Evolutionary conservation across 2,888 invertebrate species (phyloP), one percentile per base, ranked within the genome.

Genomic region (Elmis aenea): DNA sequence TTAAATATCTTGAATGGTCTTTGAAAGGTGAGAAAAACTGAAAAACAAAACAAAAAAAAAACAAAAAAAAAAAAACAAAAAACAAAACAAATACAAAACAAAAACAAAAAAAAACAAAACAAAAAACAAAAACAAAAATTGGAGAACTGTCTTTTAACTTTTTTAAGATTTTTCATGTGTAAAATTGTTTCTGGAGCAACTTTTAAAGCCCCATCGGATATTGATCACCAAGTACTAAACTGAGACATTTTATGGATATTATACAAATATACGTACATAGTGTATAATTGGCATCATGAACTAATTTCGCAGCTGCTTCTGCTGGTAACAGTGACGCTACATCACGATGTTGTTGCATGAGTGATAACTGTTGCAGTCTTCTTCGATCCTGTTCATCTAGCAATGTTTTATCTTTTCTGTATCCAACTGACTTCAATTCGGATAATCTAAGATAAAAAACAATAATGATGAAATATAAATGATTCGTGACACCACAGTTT

Each of bases 361-460:
- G 72, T 16, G 83, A 76, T 75, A 86, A 75, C 67, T 86, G 85
- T 39, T 85, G 76, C 42, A 68, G 63, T 46, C 85, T 79, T 13
- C 87, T 74, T 53, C 79, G 72, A 50, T 87, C 83, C 57, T 85
- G 81, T 51, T 89, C 87, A 42, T 85, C 82, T 27, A 81, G 76
- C 48, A 88, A 67, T 27, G 76, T 73, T 53, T 87, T 83, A 66
- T 88, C 88, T 55, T 81, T 81, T 51, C 77, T 76, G 64, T 89
- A 85, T 46, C 76, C 79, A 45, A 87, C 79, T 36, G 74, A 77
- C 54, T 81, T 85, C 49, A 89, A 66, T 68, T 89, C 83, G 4
- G 83, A 79, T 54, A 86, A 68, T 66, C 85, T 83, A 61, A 38
- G 63, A 58, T 11, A 18, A 18, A 18, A 18, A 18, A 6, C 18